These are phyloP conservation scores for Bambusicola thoracicus DNA, from an alignment of 2,113 vertebrate species.

Conservation along the genomic window DNA sequence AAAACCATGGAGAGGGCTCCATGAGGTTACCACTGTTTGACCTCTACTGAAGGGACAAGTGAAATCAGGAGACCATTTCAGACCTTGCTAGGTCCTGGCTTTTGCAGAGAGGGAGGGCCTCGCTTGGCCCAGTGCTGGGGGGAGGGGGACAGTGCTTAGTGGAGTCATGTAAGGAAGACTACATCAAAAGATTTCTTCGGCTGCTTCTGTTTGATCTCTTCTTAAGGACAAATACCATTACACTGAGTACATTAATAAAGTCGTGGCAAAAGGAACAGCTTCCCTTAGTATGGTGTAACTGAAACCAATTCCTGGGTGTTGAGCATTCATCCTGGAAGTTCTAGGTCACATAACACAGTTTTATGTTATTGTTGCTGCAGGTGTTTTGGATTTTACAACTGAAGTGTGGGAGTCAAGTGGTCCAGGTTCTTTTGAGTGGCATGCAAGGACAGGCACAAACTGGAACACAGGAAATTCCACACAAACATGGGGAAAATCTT, in stretches of 20 bases:
- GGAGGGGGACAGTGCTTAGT: neutral
- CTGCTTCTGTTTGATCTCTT: neutral
- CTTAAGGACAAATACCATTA: neutral
- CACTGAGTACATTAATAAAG: neutral
- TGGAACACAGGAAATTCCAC: too few relatives aligned
- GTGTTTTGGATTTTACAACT: neutral
- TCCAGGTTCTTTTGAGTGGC: too few relatives aligned
- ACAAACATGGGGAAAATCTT: too few relatives aligned
- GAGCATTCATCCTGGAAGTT: neutral
- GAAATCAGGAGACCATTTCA: neutral
- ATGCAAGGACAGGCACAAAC: too few relatives aligned
- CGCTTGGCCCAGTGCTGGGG: neutral
- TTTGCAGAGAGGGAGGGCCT: neutral
- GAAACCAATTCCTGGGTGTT: neutral
- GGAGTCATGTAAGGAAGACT: neutral
- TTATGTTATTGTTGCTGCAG: neutral
- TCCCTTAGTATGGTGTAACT: neutral
- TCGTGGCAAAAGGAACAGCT: neutral
- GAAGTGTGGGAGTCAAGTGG: too few relatives aligned
- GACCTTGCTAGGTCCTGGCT: accelerated
- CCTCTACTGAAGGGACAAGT: accelerated
- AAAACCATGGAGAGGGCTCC: neutral
- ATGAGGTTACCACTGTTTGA: neutral
- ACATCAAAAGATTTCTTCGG: neutral
- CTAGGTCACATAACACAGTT: neutral